Conservation (phyloP, 1,140 invertebrate genomes). For the Ceratina australensis region DNA sequence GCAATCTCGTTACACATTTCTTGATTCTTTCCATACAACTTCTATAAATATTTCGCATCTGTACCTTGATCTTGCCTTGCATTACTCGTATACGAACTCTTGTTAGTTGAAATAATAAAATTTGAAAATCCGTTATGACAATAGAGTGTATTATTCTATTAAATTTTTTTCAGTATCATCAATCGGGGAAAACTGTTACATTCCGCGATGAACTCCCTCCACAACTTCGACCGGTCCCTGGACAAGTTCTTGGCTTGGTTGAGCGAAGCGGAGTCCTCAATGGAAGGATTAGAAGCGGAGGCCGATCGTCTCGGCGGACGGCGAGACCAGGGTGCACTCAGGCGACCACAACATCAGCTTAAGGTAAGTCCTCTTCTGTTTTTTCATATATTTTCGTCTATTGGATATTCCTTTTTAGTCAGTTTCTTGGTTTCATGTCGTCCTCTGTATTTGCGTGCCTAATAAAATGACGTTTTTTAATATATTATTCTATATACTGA, state of each 20-base stretch:
- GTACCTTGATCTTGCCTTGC: no score
- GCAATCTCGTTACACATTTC: no score
- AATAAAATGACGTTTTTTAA: no score
- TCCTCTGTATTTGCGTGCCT: not conserved
- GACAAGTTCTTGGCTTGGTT: constrained; percentile 96
- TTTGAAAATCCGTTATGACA: not conserved
- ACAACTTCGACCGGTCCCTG: constrained; percentile 94
- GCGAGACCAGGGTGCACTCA: constrained; percentile 75
- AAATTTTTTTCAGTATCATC: constrained; percentile 84
- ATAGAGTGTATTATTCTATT: constrained; percentile 35
- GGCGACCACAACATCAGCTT: constrained; percentile 81
- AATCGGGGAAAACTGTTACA: constrained; percentile 93
- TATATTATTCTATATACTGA: no score
- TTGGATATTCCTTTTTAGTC: not conserved
- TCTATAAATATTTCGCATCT: no score
- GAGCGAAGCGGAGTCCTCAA: constrained; percentile 92
- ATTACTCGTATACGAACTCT: no score
- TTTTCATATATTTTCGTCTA: constrained; percentile 17
- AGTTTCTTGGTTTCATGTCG: not conserved
- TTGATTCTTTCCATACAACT: no score
- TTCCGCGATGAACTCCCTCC: constrained; percentile 92
- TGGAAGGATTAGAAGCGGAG: constrained; percentile 91
- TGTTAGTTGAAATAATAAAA: not conserved
- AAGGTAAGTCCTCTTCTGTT: constrained; percentile 81
- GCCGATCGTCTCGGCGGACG: constrained; percentile 83